phyloP scores from a whole-genome alignment of 2,888 invertebrate species.

The Aleiodes testaceus region DNA sequence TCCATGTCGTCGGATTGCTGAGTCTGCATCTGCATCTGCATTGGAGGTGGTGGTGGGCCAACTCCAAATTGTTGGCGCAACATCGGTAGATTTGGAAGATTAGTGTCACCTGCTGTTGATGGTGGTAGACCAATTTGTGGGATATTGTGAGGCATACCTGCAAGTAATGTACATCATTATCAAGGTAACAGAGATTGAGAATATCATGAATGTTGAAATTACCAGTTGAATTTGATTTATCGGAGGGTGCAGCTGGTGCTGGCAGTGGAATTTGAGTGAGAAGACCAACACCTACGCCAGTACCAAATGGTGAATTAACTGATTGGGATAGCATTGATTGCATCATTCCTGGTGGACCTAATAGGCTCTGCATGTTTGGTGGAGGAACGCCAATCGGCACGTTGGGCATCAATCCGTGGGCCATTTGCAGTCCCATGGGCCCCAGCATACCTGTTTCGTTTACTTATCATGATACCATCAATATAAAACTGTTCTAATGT shows the following conservation, averaged over 20 bases:
- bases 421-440: slow-evolving; percentile 75
- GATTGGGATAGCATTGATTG: slow-evolving; percentile 67
- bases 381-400: slow-evolving; percentile 77
- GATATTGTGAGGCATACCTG: slow-evolving; percentile 73
- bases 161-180: slow-evolving; percentile 31
- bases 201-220: slow-evolving; percentile 32
- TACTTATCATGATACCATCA: background rate
- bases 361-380: slow-evolving; percentile 74
- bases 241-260: slow-evolving; percentile 70
- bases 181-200: background rate
- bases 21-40: slow-evolving; percentile 62
- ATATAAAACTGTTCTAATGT: background rate
- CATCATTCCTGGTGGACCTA: slow-evolving; percentile 71
- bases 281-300: slow-evolving; percentile 67
- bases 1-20: slow-evolving; percentile 82
- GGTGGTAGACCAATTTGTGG: slow-evolving; percentile 72
- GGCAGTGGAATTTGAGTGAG: slow-evolving; percentile 71
- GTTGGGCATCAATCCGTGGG: slow-evolving; percentile 75
- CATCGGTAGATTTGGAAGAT: slow-evolving; percentile 66
- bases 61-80: slow-evolving; percentile 69
- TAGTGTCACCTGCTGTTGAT: slow-evolving; percentile 67
- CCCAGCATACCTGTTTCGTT: slow-evolving; percentile 68
- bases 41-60: slow-evolving; percentile 65
- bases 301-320: slow-evolving; percentile 71
- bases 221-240: slow-evolving; percentile 71